phyloP scores from a whole-genome alignment of 2,113 vertebrate species.

The Bostrychus sinensis region DNA sequence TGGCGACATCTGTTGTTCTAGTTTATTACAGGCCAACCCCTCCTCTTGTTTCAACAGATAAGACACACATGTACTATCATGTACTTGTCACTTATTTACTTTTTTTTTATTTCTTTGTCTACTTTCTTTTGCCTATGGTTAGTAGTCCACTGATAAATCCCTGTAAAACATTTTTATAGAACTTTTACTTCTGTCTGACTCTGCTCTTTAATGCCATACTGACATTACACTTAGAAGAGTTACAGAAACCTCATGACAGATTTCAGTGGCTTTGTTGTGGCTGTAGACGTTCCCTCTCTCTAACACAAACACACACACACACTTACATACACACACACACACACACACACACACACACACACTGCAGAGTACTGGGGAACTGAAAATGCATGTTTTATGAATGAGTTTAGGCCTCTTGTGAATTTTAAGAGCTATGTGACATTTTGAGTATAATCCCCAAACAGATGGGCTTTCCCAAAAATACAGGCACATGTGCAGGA shows the following conservation, averaged over 20 bases:
- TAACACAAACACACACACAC: conserved; percentile 29
- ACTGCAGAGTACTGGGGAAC: conserved; percentile 44
- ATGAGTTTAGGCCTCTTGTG: conserved; percentile 63
- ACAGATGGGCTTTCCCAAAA: conserved; percentile 77
- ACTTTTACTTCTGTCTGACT: conserved; percentile 7
- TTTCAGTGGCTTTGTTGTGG: conserved; percentile 61
- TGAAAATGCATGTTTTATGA: conserved; percentile 77
- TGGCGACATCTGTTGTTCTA: conserved; percentile 75
- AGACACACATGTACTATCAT: conserved; percentile 29
- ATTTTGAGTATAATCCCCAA: conserved; percentile 63
- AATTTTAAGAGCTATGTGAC: conserved; percentile 55
- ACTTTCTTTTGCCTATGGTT: neutral
- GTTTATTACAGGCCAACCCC: conserved; percentile 64
- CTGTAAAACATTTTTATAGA: neutral
- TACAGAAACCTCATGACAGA: conserved; percentile 31
- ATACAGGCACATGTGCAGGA: conserved; percentile 64
- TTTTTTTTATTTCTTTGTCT: neutral
- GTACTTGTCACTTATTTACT: neutral
- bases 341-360: conserved; percentile 27
- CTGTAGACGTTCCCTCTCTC: conserved; percentile 38
- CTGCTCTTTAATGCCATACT: conserved; percentile 14
- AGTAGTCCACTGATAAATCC: neutral
- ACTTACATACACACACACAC: conserved; percentile 24
- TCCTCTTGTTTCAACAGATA: conserved; percentile 43
- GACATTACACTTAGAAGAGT: neutral